phyloP scores from a whole-genome alignment of 2,113 vertebrate genomes.

The Cairina moschata region DNA sequence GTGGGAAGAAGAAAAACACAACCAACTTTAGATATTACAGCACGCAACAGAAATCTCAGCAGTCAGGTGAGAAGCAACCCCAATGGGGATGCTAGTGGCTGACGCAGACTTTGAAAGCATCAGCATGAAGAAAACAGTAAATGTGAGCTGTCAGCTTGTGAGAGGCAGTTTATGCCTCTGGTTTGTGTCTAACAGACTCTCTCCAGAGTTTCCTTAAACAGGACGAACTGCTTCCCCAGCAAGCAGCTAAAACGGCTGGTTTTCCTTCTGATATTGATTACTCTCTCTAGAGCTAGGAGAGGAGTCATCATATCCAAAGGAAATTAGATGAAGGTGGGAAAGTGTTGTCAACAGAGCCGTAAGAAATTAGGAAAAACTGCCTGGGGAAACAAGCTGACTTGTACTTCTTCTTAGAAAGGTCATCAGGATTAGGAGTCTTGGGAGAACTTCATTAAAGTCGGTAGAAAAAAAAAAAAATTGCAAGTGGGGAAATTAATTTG shows the following conservation, averaged over 20 bases:
- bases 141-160: neutral
- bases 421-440: constrained; percentile 36
- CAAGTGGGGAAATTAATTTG: constrained; percentile 26
- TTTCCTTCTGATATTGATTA: constrained; percentile 19
- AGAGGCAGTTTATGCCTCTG: neutral
- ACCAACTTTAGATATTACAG: neutral
- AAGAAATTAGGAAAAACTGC: constrained; percentile 44
- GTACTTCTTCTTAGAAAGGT: constrained; percentile 48
- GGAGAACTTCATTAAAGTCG: constrained; percentile 32
- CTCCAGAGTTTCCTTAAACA: neutral
- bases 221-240: neutral
- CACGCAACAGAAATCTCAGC: neutral
- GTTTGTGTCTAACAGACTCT: neutral
- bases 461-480: constrained; percentile 17
- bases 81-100: neutral
- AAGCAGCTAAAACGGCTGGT: neutral
- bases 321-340: constrained; percentile 46
- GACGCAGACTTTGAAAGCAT: neutral
- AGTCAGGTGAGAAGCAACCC: neutral
- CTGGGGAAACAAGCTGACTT: constrained; percentile 19
- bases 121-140: neutral
- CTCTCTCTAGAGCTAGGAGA: neutral
- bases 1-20: neutral
- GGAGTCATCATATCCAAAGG: neutral
- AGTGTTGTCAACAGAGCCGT: constrained; percentile 18